Evolutionary conservation across 2,113 vertebrate genomes (phyloP).

Genomic region (Ceyx cyanopectus): DNA sequence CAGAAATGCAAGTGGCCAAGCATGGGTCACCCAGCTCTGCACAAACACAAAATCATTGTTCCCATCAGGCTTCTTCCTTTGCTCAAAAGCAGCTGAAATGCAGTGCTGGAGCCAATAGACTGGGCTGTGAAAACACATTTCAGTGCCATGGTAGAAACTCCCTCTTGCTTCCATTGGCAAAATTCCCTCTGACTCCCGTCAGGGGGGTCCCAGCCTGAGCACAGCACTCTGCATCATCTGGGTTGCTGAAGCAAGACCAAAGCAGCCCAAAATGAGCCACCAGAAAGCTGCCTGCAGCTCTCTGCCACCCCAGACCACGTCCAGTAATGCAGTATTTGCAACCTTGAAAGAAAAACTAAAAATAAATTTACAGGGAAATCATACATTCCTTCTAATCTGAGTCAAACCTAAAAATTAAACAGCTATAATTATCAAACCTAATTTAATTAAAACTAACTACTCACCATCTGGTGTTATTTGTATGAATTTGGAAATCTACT

Average conservation of each 20-base stretch:
- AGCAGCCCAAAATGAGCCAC: neutral
- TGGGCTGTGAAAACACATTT: neutral
- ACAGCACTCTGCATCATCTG: accelerated
- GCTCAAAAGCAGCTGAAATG: neutral
- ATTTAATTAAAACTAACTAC: constrained; percentile 82
- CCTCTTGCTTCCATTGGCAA: neutral
- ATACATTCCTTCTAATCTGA: constrained; percentile 78
- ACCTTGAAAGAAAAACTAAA: constrained; percentile 59
- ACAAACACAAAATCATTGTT: accelerated
- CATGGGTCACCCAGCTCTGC: accelerated
- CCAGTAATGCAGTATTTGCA: neutral
- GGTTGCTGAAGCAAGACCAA: neutral
- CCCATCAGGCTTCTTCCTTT: neutral
- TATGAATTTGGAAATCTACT: constrained; percentile 79
- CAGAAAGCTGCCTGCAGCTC: constrained; percentile 26
- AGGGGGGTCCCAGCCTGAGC: neutral
- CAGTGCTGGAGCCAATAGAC: neutral
- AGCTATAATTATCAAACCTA: constrained; percentile 81
- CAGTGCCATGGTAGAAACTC: neutral
- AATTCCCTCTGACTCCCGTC: neutral
- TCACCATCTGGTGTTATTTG: constrained; percentile 82
- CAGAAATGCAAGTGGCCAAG: accelerated
- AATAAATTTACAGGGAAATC: constrained; percentile 70
- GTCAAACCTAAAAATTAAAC: constrained; percentile 81
- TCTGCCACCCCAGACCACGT: neutral